Evolutionary conservation across 1,140 invertebrate species (phyloP).

Genomic region (Catajapyx aquilonaris): DNA sequence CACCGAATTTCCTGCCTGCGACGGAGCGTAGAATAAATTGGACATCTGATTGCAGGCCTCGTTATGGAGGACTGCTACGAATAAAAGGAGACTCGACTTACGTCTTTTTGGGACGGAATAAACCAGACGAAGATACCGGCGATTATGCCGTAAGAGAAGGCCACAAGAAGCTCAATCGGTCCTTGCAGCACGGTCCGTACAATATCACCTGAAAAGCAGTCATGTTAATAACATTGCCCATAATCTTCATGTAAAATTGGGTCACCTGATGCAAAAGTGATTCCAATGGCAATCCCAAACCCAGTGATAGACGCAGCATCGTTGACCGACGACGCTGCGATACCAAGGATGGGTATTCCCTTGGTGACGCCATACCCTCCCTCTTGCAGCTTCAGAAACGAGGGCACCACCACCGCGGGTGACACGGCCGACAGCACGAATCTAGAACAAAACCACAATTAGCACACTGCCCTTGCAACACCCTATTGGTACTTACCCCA

Average conservation of each 20-base stretch:
- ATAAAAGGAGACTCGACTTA: too few species aligned
- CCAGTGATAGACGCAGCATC: constrained; percentile 40
- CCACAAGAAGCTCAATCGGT: constrained; percentile 14
- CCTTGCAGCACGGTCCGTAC: constrained; percentile 16
- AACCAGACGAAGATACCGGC: constrained; percentile 8
- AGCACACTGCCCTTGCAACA: background rate
- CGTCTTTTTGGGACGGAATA: background rate
- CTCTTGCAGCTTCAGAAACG: constrained; percentile 28
- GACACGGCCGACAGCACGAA: constrained; percentile 37
- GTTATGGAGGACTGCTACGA: too few species aligned
- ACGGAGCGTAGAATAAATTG: too few species aligned
- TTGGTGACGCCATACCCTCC: constrained; percentile 29
- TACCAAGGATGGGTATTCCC: constrained; percentile 37
- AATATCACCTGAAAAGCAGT: background rate
- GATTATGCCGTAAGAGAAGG: constrained; percentile 11
- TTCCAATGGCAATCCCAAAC: constrained; percentile 26
- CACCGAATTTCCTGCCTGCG: too few species aligned
- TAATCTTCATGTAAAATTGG: constrained; percentile 11
- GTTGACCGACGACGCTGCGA: constrained; percentile 50
- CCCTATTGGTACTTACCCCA: background rate
- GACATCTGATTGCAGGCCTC: too few species aligned
- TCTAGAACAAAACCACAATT: constrained; percentile 13
- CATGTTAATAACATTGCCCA: background rate
- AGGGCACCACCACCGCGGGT: constrained; percentile 38
- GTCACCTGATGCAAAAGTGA: constrained; percentile 19